Conservation (phyloP, 2,888 invertebrate genomes). For the Oscheius sp. region DNA sequence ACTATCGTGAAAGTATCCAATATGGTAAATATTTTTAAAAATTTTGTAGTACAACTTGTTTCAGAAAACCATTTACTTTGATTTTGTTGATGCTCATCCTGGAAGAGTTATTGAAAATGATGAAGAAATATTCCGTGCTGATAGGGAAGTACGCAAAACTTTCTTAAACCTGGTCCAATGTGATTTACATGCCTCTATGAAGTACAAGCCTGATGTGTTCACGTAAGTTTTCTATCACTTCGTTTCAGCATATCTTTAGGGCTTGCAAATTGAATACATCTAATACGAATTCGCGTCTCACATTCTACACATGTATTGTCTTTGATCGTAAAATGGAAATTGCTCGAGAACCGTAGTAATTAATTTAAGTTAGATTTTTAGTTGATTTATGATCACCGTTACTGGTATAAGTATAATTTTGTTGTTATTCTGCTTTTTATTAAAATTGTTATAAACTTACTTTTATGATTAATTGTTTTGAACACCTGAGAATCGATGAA, state of each 20-base stretch:
- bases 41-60: neutral
- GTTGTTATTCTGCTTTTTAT: too few species aligned
- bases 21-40: neutral
- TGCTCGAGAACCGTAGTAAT: neutral
- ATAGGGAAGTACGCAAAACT: neutral
- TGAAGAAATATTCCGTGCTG: conserved; percentile 10
- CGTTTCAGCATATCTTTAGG: neutral
- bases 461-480: too few species aligned
- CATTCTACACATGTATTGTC: neutral
- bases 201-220: conserved; percentile 22
- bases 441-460: too few species aligned
- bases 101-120: neutral
- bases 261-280: conserved; percentile 12
- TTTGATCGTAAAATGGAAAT: neutral
- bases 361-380: too few species aligned
- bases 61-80: conserved; percentile 18
- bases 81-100: neutral
- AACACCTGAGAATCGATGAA: too few species aligned
- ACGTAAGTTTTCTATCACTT: neutral
- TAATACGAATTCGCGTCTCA: neutral
- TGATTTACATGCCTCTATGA: neutral
- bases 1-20: conserved; percentile 16
- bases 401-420: too few species aligned
- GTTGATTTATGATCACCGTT: too few species aligned
- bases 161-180: neutral